phyloP scores from a whole-genome alignment of 1,140 invertebrate species.

The Conus betulinus region DNA sequence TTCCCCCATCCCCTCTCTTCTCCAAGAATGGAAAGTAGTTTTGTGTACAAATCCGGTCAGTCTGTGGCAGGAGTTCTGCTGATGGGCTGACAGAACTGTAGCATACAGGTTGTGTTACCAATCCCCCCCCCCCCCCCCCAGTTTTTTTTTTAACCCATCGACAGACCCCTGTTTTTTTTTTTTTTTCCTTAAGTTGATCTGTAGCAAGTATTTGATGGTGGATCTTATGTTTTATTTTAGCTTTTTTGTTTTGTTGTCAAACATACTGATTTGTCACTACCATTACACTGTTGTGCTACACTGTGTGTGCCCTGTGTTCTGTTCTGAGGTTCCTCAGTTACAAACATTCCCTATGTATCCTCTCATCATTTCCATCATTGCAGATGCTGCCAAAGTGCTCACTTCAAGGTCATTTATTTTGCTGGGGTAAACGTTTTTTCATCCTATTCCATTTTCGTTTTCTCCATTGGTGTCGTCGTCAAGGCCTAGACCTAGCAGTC shows the following conservation, averaged over 20 bases:
- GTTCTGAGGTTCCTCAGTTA: background rate
- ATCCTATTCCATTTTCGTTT: background rate
- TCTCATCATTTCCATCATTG: conserved; percentile 19
- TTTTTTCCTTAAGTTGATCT: too few species aligned
- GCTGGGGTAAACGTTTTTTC: conserved; percentile 37
- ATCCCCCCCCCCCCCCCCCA: background rate
- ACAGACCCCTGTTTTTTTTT: too few species aligned
- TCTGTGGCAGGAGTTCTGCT: too few species aligned
- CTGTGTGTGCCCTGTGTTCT: background rate
- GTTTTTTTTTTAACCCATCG: background rate
- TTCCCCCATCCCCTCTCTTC: too few species aligned
- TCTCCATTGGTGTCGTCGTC: conserved; percentile 9
- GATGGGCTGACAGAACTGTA: too few species aligned
- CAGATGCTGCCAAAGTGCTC: conserved; percentile 28
- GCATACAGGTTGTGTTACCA: too few species aligned
- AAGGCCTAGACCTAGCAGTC: background rate
- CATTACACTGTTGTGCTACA: background rate
- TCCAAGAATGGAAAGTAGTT: too few species aligned
- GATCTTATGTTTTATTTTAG: too few species aligned
- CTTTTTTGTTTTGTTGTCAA: too few species aligned
- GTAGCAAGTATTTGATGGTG: too few species aligned
- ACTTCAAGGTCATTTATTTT: conserved; percentile 35
- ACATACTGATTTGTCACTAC: too few species aligned
- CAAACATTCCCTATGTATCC: background rate
- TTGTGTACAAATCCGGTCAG: too few species aligned